Evolutionary conservation across 1,140 invertebrate species (phyloP), one percentile per base, ranked within the genome.

Genomic region (Carposina sasakii): DNA sequence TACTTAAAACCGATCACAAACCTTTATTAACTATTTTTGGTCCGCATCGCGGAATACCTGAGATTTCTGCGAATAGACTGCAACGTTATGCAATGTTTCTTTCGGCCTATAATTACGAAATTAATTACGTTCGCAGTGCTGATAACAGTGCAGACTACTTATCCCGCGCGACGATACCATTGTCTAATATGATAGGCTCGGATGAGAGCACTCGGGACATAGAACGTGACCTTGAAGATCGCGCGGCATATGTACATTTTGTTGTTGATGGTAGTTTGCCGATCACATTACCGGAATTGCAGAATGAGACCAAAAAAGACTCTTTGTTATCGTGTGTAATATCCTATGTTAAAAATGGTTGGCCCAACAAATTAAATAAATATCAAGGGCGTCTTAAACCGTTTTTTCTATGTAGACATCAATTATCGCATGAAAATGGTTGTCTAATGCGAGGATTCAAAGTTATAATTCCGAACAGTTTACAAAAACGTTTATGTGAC

Each of bases 131-230:
- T 10, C 21, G 36, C 15, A 33, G 31, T 36, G 37, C 10, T 15
- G 17, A 49, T 10, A 49, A 49, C 17, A 41, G 33, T 16, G 47
- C 47, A 3, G 47, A 49, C 20, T 49, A 20, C 19, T 15, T 49
- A 39, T 49, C 39, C 6, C 36, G 47, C 1, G 30, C 36, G 13
- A 1, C 36, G 19, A 3, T 16, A 21, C 24, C 31, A 13, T 8
- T 10, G 31, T 8, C 8, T 8, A 8, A 8, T 5, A 13, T 13
- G 31, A 8, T 4, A 13, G 31, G 31, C 31, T 4, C 5, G 31
- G 8, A 3, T 5, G 8, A 13, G 8, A 13, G 31, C 8, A 13
- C 5, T 5, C 9, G 15, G 31, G 5, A 13, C 31, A n/a, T n/a
- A n/a, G n/a, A n/a, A n/a, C n/a, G n/a, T n/a, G n/a, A n/a, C n/a